Base-by-base conservation (phyloP, 2,113 vertebrate species). In the Eupsittula cactorum region DNA sequence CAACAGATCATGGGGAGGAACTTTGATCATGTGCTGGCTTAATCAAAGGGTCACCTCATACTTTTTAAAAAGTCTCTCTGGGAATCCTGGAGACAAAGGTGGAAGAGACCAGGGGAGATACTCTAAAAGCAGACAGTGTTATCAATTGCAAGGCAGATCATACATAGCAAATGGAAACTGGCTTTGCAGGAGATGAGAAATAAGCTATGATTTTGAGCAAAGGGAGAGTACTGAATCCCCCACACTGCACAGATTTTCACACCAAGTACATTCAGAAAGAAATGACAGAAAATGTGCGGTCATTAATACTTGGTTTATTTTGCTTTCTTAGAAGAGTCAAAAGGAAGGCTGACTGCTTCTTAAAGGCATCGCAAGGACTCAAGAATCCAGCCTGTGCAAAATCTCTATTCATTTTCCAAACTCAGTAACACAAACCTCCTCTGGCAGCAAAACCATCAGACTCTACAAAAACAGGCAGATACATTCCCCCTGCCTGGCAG, bases 1-100 rank as follows among this genome's bases (percentile, higher is more conserved):
- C 28, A 86, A 85, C 14, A 83, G 75, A 93, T 78, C 24, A 55
- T 2, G 9, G 42, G 33, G 35, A 93, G 69, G 75, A 91, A 92
- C 91, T 96, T 37, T 69, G 83, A 93, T 92, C 83, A 18, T 24
- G 70, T 89, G 86, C 95, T 89, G 68, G 65, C 92, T 65, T 81
- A 94, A 97, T 96, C 95, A 96, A 96, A 97, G 83, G 65, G 77
- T 75, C 81, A 95, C 62, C 77, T 1, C 52, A 95, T 84, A 86
- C 65, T 60, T 89, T 73, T 91, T 21, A 8, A 84, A 77, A 95
- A 82, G 86, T 27, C 47, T 75, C 80, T 57, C 52, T 79, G 81
- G 86, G 42, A 57, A 93, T 82, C 78, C 59, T 65, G 62, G 33
- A 86, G 83, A 92, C 65, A 95, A 84, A 96, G 41, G 62, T 33